Conservation (phyloP, 2,888 invertebrate species). For the Subacronicta megacephala region DNA sequence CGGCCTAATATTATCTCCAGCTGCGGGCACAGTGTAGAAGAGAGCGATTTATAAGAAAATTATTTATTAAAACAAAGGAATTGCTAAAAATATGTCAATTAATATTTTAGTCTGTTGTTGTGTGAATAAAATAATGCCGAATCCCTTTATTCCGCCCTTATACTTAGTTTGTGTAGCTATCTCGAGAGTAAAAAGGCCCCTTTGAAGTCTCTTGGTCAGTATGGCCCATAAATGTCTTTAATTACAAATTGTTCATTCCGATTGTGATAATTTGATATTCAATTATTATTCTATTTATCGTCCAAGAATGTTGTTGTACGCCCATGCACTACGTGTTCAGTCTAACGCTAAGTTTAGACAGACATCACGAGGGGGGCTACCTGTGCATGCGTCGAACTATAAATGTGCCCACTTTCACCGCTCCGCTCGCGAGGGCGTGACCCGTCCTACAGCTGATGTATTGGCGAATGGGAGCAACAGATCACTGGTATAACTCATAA, state of each 20-base stretch:
- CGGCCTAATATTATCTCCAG: conserved; percentile 60
- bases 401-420: conserved; percentile 76
- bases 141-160: no score
- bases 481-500: conserved; percentile 45
- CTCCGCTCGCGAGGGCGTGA: conserved; percentile 69
- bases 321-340: conserved; percentile 37
- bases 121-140: no score
- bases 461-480: conserved; percentile 66
- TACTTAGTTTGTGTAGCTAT: no score
- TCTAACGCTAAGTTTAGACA: conserved; percentile 68
- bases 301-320: conserved; percentile 24
- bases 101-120: background rate
- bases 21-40: conserved; percentile 33
- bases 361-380: conserved; percentile 61
- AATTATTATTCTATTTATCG: conserved; percentile 11
- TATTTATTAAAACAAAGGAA: background rate
- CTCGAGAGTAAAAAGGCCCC: no score
- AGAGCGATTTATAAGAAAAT: conserved; percentile 27
- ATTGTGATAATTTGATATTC: background rate
- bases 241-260: background rate
- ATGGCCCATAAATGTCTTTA: background rate
- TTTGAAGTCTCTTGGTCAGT: no score
- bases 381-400: conserved; percentile 69
- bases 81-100: no score
- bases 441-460: conserved; percentile 73